Evolutionary conservation across 2,113 vertebrate species (phyloP).

Genomic region (Ibidorhyncha struthersii): DNA sequence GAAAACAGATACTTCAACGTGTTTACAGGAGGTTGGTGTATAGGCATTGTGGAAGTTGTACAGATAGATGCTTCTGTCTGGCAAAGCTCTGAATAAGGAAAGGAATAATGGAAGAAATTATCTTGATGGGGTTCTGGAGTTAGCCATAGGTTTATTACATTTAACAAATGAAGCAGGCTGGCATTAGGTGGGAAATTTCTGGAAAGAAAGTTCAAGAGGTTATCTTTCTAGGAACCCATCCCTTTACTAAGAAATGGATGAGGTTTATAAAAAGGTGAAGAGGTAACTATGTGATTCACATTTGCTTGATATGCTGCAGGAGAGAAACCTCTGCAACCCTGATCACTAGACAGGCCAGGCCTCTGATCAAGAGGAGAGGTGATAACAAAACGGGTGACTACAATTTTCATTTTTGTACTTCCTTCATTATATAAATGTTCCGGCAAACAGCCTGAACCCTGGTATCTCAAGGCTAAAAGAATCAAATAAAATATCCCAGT

Average conservation of each 20-base stretch:
- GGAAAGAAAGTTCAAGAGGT: background rate
- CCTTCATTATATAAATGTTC: background rate
- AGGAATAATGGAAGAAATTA: background rate
- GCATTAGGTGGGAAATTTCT: background rate
- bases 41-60: background rate
- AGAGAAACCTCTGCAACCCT: background rate
- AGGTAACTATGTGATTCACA: background rate
- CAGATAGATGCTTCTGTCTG: background rate
- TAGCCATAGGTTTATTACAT: background rate
- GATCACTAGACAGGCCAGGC: rapidly evolving
- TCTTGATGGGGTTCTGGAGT: background rate
- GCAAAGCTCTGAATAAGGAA: background rate
- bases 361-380: background rate
- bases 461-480: background rate
- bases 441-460: background rate
- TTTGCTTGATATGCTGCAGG: background rate
- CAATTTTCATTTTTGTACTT: background rate
- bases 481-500: background rate
- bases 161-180: background rate
- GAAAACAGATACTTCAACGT: background rate
- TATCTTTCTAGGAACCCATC: background rate
- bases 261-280: background rate
- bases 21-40: background rate
- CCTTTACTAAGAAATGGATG: background rate
- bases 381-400: background rate